Percentiles rank a stretch among this genome's conserved stretches.
These are phyloP conservation scores for Chymomyza caudatula DNA, from an alignment of 2,888 invertebrate genomes.

Conservation along the genomic window DNA sequence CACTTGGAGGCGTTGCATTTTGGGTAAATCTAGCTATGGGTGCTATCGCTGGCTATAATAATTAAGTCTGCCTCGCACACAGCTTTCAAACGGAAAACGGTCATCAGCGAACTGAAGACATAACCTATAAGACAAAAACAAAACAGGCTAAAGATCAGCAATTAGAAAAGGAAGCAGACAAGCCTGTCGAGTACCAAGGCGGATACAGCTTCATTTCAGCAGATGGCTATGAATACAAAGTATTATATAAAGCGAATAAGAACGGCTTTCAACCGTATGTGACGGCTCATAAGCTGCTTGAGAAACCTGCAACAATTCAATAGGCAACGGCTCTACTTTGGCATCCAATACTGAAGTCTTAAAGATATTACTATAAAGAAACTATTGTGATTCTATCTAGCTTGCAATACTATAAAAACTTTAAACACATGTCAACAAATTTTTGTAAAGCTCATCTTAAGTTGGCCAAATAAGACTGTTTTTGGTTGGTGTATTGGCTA, in stretches of 20 bases:
- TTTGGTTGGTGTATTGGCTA: background rate
- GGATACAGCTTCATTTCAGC: conserved; percentile 80
- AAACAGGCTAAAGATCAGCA: conserved; percentile 23
- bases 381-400: background rate
- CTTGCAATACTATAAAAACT: background rate
- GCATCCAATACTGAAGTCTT: conserved; percentile 7
- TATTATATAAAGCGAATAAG: conserved; percentile 80
- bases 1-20: conserved; percentile 54
- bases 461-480: background rate
- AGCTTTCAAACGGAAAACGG: conserved; percentile 76
- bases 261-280: conserved; percentile 80
- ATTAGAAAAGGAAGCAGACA: conserved; percentile 24
- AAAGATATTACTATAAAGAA: conserved; percentile 1
- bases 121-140: conserved; percentile 51
- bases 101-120: conserved; percentile 70
- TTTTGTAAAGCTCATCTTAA: background rate
- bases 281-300: conserved; percentile 70
- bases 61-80: background rate
- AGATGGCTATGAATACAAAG: conserved; percentile 80
- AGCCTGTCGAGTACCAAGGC: conserved; percentile 66
- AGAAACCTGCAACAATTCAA: background rate
- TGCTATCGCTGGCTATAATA: background rate
- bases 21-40: conserved; percentile 51
- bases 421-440: background rate
- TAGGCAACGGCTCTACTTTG: background rate